A percentile compares a stretch with the other conserved stretches of the same genome.
Conservation (phyloP, 2,113 vertebrate genomes). For the Caloenas nicobarica region DNA sequence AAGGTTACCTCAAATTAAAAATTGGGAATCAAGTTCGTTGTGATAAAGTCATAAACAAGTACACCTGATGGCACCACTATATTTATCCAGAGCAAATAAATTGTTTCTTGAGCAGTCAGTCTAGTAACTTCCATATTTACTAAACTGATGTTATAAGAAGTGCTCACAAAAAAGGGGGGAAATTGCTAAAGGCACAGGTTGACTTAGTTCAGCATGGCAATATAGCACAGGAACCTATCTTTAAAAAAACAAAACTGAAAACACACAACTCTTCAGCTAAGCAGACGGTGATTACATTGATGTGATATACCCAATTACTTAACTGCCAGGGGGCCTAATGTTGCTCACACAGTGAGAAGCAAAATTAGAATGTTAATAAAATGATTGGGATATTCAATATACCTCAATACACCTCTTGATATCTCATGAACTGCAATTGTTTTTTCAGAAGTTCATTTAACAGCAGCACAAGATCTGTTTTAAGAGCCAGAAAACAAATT, state of each 20-base stretch:
- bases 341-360: not conserved
- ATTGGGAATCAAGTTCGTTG: not conserved
- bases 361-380: not conserved
- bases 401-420: not conserved
- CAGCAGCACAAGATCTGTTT: not conserved
- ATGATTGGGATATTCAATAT: not conserved
- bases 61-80: not conserved
- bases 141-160: not conserved
- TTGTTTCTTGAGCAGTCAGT: not conserved
- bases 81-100: not conserved
- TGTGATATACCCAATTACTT: slow-evolving; percentile 21
- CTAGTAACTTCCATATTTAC: not conserved
- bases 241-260: not conserved
- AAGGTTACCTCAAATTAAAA: not conserved
- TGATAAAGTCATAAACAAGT: not conserved
- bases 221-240: not conserved
- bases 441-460: not conserved
- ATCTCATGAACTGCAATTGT: not conserved
- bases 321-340: not conserved
- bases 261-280: not conserved
- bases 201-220: not conserved
- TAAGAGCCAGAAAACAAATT: not conserved
- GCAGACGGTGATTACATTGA: slow-evolving; percentile 14
- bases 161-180: not conserved
- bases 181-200: not conserved